A percentile compares a stretch with the other conserved stretches of the same genome.
Evolutionary conservation across 2,888 invertebrate species (phyloP).

Genomic region (Chaitophorus viminalis): DNA sequence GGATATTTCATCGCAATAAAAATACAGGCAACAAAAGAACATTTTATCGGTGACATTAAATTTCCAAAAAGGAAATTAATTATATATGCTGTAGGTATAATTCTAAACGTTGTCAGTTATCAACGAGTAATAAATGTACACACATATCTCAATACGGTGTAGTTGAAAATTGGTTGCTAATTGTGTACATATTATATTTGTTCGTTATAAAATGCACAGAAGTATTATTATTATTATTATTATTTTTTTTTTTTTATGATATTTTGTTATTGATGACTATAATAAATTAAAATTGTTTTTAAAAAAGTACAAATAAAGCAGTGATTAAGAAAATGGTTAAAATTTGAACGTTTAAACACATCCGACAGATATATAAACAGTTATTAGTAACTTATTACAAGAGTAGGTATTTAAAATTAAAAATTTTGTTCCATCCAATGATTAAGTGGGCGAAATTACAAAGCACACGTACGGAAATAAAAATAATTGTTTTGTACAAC

Average conservation of each 20-base stretch:
- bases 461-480: not conserved
- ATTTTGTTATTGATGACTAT: no score
- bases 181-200: no score
- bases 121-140: no score
- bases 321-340: not conserved
- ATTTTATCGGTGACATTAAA: not conserved
- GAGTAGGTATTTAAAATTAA: no score
- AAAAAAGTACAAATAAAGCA: not conserved
- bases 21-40: not conserved
- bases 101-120: no score
- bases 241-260: no score
- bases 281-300: no score
- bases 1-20: constrained; percentile 14
- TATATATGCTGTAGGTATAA: no score
- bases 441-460: not conserved
- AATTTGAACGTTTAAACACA: not conserved
- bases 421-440: not conserved
- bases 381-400: not conserved
- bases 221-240: no score
- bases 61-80: constrained; percentile 4
- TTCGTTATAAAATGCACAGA: no score
- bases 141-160: not conserved
- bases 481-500: not conserved
- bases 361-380: not conserved
- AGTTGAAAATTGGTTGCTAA: no score